Evolutionary conservation across 2,888 invertebrate species (phyloP).

Genomic region (Epinotia demarniana): DNA sequence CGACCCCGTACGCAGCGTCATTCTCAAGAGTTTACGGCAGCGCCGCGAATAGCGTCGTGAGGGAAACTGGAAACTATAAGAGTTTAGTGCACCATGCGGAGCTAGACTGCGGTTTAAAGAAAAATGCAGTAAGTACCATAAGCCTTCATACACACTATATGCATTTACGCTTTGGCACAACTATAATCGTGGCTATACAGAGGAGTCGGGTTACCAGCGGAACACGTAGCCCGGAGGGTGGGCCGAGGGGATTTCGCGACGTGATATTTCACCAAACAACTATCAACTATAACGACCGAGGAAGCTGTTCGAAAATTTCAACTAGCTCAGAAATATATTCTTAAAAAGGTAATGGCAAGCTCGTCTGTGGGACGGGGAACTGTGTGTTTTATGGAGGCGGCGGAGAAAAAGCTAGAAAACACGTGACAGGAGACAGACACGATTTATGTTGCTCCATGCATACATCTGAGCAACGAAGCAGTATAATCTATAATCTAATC

Average conservation of each 20-base stretch:
- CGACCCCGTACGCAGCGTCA: slow-evolving; percentile 39
- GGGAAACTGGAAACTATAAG: slow-evolving; percentile 50
- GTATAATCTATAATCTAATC: too few species aligned
- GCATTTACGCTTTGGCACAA: slow-evolving; percentile 1
- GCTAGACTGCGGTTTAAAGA: slow-evolving; percentile 8
- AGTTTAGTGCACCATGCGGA: slow-evolving; percentile 53
- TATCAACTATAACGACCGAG: slow-evolving; percentile 58
- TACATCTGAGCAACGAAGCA: too few species aligned
- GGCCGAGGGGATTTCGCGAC: slow-evolving; percentile 60
- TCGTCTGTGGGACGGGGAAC: not conserved
- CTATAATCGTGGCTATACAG: slow-evolving; percentile 49
- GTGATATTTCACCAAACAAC: slow-evolving; percentile 79
- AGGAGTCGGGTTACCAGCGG: slow-evolving; percentile 66
- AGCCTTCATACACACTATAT: not conserved
- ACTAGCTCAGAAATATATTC: slow-evolving; percentile 46
- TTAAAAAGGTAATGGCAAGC: slow-evolving; percentile 21
- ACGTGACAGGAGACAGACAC: not conserved
- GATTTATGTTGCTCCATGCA: too few species aligned
- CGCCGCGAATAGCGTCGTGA: slow-evolving; percentile 51
- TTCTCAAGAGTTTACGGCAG: slow-evolving; percentile 53
- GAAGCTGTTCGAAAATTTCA: slow-evolving; percentile 66
- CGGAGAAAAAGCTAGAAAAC: not conserved
- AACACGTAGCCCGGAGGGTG: slow-evolving; percentile 52
- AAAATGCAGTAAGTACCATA: slow-evolving; percentile 16
- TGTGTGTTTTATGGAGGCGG: not conserved